Evolutionary conservation across 2,113 vertebrate species (phyloP).

Genomic region (Dromiciops gliroides): DNA sequence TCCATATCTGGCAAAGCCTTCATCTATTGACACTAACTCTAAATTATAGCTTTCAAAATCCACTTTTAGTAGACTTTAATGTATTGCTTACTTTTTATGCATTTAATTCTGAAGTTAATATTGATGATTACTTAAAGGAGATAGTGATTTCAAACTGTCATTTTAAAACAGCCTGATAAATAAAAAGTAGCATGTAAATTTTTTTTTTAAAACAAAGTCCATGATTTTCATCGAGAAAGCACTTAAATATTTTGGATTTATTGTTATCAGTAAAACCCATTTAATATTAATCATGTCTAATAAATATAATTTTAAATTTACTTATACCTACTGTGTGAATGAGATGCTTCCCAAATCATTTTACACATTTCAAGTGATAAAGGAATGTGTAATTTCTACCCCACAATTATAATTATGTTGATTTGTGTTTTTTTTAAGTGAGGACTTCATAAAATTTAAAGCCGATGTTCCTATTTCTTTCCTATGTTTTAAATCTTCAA

Average conservation of each 20-base stretch:
- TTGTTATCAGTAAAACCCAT: background rate
- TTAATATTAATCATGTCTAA: background rate
- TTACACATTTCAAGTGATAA: background rate
- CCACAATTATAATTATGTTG: background rate
- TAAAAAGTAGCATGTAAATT: background rate
- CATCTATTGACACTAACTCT: background rate
- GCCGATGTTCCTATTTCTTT: background rate
- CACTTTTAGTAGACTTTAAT: background rate
- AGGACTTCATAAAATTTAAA: background rate
- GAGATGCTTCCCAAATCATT: background rate
- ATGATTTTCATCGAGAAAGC: background rate
- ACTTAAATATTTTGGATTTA: background rate
- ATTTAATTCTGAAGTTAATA: background rate
- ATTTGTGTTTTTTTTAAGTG: background rate
- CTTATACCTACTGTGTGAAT: background rate
- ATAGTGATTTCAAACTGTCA: background rate
- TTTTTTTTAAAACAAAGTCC: background rate
- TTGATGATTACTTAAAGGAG: background rate
- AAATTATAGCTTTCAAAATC: background rate
- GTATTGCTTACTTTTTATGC: background rate
- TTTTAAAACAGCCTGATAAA: background rate
- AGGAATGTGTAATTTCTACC: background rate
- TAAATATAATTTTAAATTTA: background rate
- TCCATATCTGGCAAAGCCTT: background rate
- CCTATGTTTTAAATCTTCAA: constrained; percentile 65